Percentiles rank a stretch among this genome's conserved stretches.
Conservation (phyloP, 2,113 vertebrate species). For the Oreochromis tanganicae region DNA sequence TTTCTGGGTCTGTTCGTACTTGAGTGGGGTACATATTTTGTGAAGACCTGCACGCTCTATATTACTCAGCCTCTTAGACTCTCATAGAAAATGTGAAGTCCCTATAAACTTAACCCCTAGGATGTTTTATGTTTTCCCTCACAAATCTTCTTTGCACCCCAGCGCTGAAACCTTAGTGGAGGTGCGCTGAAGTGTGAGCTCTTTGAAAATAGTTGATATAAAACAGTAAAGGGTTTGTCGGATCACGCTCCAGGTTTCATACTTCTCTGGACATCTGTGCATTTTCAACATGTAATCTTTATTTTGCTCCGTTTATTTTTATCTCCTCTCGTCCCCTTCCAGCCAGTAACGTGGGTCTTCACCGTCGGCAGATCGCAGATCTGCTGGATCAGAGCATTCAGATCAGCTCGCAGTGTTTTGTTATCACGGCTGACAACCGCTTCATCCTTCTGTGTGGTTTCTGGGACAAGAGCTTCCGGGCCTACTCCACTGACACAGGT, state of each 20-base stretch:
- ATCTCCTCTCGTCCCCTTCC: not conserved
- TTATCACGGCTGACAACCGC: slow-evolving; percentile 93
- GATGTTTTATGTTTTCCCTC: slow-evolving; percentile 50
- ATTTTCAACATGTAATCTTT: not conserved
- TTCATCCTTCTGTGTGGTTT: slow-evolving; percentile 94
- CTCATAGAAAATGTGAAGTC: slow-evolving; percentile 33
- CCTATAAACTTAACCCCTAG: slow-evolving; percentile 35
- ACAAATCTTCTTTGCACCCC: slow-evolving; percentile 34
- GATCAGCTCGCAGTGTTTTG: slow-evolving; percentile 92
- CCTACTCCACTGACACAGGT: slow-evolving; percentile 97
- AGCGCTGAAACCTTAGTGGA: not conserved
- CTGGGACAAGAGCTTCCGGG: slow-evolving; percentile 98
- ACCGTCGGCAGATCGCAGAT: slow-evolving; percentile 93
- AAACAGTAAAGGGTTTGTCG: not conserved
- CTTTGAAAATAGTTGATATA: not conserved
- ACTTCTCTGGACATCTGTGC: not conserved
- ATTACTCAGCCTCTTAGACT: slow-evolving; percentile 38
- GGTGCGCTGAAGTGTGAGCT: not conserved
- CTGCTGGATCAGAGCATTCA: slow-evolving; percentile 97
- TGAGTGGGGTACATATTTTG: slow-evolving; percentile 20
- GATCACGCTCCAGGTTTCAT: not conserved
- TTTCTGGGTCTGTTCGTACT: not conserved
- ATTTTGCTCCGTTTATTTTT: not conserved
- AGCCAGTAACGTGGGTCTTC: slow-evolving; percentile 86
- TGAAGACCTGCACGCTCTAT: not conserved